Evolutionary conservation across 1,140 invertebrate species (phyloP), one percentile per base, ranked within the genome.

Genomic region (Drosophila neocordata): DNA sequence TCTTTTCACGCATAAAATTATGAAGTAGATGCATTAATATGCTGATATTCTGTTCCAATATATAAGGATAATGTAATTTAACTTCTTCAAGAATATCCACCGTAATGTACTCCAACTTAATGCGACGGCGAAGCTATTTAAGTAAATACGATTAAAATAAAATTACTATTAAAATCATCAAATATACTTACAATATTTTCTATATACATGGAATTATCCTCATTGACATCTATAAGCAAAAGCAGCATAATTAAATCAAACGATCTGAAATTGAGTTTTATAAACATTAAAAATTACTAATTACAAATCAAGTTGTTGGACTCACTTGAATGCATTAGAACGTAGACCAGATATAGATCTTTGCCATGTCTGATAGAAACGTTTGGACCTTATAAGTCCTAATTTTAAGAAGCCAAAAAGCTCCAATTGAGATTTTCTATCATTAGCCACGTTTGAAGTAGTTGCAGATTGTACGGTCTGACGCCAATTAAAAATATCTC

Each of bases 181-280:
- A 22, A 0, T 1, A 20, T 82, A 65, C 87, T 88, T 75, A 93
- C 89, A 44, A 92, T 79, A 56, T 80, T 88, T 67, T 92, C 92
- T 27, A 93, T 89, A 35, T 79, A 83, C 37, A 84, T 62, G 9
- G 91, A 92, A 52, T 91, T 90, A 27, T 89, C 80, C 65, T 92
- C 91, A 22, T 87, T 82, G 8, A 84, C 82, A 8, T 91, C 73
- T 62, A 92, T 91, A 1, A 93, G 69, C 75, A 92, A 76, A 35
- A 93, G 73, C 18, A 93, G 57, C 58, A 93, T 75, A 11, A 93
- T 67, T 11, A 92, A 78, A 77, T 93, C 92, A 8, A 93, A 83
- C 0, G 92, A 87, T 65, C 92, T 93, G 52, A 27, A 65, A 58
- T 44, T 1, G 15, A 24, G 13, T 2, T 37, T 0, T 13, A 12